Conservation (phyloP, 2,113 vertebrate species). For the Peromyscus leucopus region DNA sequence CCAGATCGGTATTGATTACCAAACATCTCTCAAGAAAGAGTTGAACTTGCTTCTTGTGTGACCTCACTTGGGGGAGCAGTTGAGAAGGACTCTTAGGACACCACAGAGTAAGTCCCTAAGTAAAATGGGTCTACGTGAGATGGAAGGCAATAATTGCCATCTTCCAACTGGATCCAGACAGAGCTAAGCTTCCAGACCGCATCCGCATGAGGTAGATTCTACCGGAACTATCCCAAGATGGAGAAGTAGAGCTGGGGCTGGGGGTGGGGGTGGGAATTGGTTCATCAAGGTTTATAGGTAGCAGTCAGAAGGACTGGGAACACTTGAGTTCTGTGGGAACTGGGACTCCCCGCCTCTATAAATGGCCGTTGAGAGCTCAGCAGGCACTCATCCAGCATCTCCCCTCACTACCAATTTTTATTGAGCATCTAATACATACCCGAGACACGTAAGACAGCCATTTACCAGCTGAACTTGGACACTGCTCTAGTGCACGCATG, state of each 20-base stretch:
- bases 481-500: not conserved
- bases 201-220: not conserved
- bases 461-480: not conserved
- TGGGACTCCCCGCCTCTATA: not conserved
- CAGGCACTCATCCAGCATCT: not conserved
- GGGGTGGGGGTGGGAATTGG: not conserved
- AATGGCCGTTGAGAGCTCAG: not conserved
- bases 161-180: conserved; percentile 39
- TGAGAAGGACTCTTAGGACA: conserved; percentile 7
- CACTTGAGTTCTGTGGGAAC: not conserved
- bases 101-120: conserved; percentile 34
- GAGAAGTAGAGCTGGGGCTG: not conserved
- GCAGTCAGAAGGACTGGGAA: not conserved
- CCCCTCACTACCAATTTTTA: not conserved
- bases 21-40: conserved; percentile 62
- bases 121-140: conserved; percentile 51
- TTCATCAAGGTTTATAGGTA: not conserved
- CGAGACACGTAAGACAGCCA: not conserved
- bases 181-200: conserved; percentile 48
- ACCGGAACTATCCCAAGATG: not conserved
- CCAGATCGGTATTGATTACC: not conserved
- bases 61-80: not conserved
- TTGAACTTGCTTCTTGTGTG: conserved; percentile 39
- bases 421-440: not conserved
- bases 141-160: not conserved